Percentiles rank a stretch among this genome's conserved stretches.
These are phyloP conservation scores for Epizoanthus stellaris DNA, from an alignment of 92 coral and sea anemone genomes.

Conservation along the genomic window DNA sequence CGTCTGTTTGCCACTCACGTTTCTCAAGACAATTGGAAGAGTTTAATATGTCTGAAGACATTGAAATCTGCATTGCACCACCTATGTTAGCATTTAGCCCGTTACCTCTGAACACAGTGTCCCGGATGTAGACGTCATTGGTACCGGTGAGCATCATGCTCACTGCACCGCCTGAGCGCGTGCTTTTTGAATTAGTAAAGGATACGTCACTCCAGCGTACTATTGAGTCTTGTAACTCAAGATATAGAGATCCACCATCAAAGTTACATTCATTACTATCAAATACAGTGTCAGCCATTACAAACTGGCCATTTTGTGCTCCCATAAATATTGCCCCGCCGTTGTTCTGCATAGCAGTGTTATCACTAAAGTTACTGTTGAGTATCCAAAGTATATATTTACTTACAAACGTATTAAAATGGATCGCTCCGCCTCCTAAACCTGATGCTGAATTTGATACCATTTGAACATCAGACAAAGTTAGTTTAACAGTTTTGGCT, in stretches of 20 bases:
- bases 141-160: neutral
- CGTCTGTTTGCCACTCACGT: neutral
- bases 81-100: neutral
- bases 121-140: neutral
- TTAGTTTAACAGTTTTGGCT: neutral
- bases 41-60: conserved; percentile 30
- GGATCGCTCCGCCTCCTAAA: conserved; percentile 11
- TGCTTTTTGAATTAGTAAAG: neutral
- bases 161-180: neutral
- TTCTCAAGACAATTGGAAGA: conserved; percentile 23
- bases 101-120: conserved; percentile 17
- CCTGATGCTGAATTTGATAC: neutral
- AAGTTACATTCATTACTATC: neutral
- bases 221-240: neutral
- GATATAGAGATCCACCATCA: conserved; percentile 22
- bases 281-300: neutral
- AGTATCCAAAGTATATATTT: neutral
- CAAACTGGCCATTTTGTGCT: neutral
- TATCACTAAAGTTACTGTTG: conserved; percentile 10
- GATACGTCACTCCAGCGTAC: neutral
- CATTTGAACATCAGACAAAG: neutral
- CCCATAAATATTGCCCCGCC: conserved; percentile 16
- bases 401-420: neutral
- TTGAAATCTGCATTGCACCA: conserved; percentile 30
- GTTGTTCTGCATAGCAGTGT: neutral